A percentile compares a stretch with the other conserved stretches of the same genome.
Conservation (phyloP, 2,888 invertebrate species). For the Diloba caeruleocephala region DNA sequence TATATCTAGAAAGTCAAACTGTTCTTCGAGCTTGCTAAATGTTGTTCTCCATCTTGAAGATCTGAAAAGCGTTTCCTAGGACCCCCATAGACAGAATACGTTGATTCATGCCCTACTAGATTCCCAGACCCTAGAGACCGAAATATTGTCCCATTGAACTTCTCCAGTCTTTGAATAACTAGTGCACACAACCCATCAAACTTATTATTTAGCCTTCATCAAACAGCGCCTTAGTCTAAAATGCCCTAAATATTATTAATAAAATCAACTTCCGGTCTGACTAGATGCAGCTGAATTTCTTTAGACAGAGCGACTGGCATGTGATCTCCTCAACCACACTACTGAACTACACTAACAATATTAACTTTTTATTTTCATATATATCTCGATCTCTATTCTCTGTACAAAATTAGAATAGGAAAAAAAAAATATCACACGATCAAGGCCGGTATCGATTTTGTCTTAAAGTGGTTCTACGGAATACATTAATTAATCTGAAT, state of each 20-base stretch:
- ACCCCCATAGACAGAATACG: conserved; percentile 1
- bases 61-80: conserved; percentile 1
- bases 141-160: too few relatives aligned
- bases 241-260: conserved; percentile 6
- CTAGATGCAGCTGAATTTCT: conserved; percentile 7
- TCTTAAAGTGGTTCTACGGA: conserved; percentile 7
- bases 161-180: neutral
- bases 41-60: conserved; percentile 9
- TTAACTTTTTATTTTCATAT: too few relatives aligned
- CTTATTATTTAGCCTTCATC: conserved; percentile 6
- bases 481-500: conserved; percentile 21
- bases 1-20: conserved; percentile 10
- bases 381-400: too few relatives aligned
- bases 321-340: conserved; percentile 5
- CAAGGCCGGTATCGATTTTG: conserved; percentile 18
- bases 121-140: neutral
- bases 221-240: neutral
- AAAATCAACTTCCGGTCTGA: conserved; percentile 2
- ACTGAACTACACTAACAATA: neutral
- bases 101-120: neutral
- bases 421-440: conserved; percentile 15
- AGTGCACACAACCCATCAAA: neutral
- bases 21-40: conserved; percentile 17
- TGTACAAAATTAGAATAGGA: conserved; percentile 5
- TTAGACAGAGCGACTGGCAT: neutral